These are phyloP conservation scores for Mergus octosetaceus DNA, from an alignment of 2,797 vertebrate genomes.

Conservation along the genomic window DNA sequence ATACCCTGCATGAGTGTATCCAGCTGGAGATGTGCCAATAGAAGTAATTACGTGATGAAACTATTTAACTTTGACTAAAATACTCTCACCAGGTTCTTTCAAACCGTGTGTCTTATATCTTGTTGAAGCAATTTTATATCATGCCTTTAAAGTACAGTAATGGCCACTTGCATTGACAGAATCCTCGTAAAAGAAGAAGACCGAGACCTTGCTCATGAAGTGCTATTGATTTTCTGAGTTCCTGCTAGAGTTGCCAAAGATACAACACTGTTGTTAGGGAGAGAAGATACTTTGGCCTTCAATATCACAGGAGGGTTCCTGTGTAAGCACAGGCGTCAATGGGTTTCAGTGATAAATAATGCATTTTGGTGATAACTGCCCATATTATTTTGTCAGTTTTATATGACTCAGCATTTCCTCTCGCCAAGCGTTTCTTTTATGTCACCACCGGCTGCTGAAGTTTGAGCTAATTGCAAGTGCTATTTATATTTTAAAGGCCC, in stretches of 20 bases:
- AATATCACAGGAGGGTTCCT: slow-evolving; percentile 82
- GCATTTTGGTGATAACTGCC: slow-evolving; percentile 79
- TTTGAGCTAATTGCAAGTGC: not conserved
- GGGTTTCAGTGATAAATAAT: slow-evolving; percentile 79
- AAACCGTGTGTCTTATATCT: slow-evolving; percentile 84
- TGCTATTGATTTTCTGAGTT: slow-evolving; percentile 84
- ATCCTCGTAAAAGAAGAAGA: slow-evolving; percentile 83
- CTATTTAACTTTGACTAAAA: slow-evolving; percentile 86
- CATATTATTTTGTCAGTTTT: slow-evolving; percentile 76
- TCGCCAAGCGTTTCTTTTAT: slow-evolving; percentile 50
- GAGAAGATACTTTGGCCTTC: slow-evolving; percentile 80
- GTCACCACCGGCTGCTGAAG: slow-evolving; percentile 20
- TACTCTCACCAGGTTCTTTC: slow-evolving; percentile 85
- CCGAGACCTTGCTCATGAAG: slow-evolving; percentile 82
- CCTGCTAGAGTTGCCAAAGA: slow-evolving; percentile 82
- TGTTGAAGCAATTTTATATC: slow-evolving; percentile 84
- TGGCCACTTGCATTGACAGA: slow-evolving; percentile 86
- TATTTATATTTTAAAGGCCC: not conserved
- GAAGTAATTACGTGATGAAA: slow-evolving; percentile 84
- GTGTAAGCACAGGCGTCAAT: slow-evolving; percentile 76
- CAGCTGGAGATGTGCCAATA: slow-evolving; percentile 82
- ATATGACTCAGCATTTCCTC: slow-evolving; percentile 77
- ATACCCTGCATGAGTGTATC: slow-evolving; percentile 60
- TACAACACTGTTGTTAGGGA: slow-evolving; percentile 80
- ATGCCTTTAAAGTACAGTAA: slow-evolving; percentile 86